Base-by-base conservation (phyloP, 2,888 invertebrate species). In the Scrobipalpa costella region DNA sequence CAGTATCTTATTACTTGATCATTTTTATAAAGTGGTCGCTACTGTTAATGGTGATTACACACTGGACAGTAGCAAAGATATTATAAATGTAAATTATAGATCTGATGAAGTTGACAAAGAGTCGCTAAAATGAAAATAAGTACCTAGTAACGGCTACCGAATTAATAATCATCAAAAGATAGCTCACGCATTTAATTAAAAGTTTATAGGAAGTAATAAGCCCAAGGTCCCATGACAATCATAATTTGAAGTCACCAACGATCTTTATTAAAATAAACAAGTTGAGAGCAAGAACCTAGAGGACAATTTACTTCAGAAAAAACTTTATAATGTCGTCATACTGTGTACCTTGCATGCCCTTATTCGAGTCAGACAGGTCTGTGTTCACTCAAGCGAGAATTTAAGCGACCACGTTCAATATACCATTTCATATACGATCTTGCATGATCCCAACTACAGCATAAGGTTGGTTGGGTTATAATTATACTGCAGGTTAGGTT, bases 271-370 rank as follows among this genome's bases (percentile, higher is more conserved):
- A 64, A 64, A 61, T 62, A 64, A 67, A 27, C 67, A 75, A 75
- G 67, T 65, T 64, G 77, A 77, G 88, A 78, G 83, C 86, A 87
- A 86, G 79, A 83, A 74, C 84, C 86, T 77, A 71, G 68, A 73
- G 75, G 76, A 74, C 76, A 75, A 76, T 78, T 77, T 73, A 77
- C 73, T 72, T 65, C 68, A 67, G 76, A 71, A 80, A 84, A 85
- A 84, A 79, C 74, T 27, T 34, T 73, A 73, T 79, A 80, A 82
- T 81, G 80, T 78, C 79, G 82, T 84, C 84, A 84, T 82, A 80
- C 73, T 65, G 64, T 64, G 71, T 73, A 78, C 79, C 80, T 75
- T 70, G 49, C 61, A 76, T 85, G 83, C 81, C 88, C 89, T 88
- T 88, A 88, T 86, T 79, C 71, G 86, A 73, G 68, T 72, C 66